These are phyloP conservation scores for Salvelinus sp. DNA, from an alignment of 2,113 vertebrate genomes.

Conservation along the genomic window DNA sequence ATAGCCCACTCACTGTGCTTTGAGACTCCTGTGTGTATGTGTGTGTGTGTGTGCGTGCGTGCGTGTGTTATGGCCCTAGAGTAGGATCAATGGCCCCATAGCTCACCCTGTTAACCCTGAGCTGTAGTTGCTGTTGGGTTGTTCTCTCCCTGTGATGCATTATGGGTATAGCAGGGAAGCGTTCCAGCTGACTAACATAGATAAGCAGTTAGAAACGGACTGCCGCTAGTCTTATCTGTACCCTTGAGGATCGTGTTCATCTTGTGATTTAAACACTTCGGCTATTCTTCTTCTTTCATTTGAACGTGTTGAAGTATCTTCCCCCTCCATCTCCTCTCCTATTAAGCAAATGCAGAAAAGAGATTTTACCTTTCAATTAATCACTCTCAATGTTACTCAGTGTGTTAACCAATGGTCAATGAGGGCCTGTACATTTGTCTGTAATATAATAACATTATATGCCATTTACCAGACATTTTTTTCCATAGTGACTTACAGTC, in stretches of 20 bases:
- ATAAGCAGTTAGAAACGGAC: constrained; percentile 30
- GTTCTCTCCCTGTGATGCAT: neutral
- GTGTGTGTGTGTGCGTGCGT: no score
- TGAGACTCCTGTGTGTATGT: no score
- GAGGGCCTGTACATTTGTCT: neutral
- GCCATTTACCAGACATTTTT: no score
- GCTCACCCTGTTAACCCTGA: neutral
- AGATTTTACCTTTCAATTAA: neutral
- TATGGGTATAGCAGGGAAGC: constrained; percentile 3
- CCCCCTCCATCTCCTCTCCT: neutral
- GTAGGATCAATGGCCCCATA: neutral
- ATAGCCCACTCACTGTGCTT: no score
- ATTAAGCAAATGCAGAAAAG: neutral
- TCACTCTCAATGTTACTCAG: neutral
- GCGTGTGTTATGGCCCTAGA: no score
- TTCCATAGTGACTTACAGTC: no score
- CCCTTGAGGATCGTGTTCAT: constrained; percentile 24
- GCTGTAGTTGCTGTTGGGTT: neutral
- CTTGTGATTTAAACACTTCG: constrained; percentile 24
- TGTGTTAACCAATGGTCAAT: neutral
- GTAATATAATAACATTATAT: no score
- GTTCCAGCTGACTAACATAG: constrained; percentile 29
- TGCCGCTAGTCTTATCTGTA: constrained; percentile 24
- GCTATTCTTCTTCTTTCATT: constrained; percentile 6
- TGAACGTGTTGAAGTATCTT: neutral